Conservation (phyloP, 2,797 vertebrate genomes). For the Momotus momota region DNA sequence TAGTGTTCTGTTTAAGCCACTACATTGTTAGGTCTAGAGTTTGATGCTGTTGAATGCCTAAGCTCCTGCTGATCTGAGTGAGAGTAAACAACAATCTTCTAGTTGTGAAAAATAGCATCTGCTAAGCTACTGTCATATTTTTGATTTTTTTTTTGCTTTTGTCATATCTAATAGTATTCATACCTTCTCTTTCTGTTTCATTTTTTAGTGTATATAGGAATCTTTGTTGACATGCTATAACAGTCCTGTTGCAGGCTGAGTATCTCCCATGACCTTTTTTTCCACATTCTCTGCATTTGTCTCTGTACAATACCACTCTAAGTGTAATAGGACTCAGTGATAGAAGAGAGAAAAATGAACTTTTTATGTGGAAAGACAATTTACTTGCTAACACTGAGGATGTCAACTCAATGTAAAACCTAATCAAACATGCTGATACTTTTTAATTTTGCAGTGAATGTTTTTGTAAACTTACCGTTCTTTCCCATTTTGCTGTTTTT, state of each 20-base stretch:
- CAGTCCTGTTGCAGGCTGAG: constrained; percentile 62
- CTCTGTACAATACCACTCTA: constrained; percentile 23
- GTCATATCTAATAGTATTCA: constrained; percentile 32
- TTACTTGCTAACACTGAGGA: constrained; percentile 58
- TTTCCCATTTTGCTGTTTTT: neutral
- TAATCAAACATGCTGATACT: neutral
- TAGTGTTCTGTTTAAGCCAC: constrained; percentile 54
- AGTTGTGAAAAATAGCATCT: constrained; percentile 26
- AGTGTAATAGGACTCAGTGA: constrained; percentile 29
- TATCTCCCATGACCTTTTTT: constrained; percentile 62
- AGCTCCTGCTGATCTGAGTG: constrained; percentile 34
- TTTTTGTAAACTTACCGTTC: constrained; percentile 2
- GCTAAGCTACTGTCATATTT: constrained; percentile 31
- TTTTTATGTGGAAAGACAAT: constrained; percentile 31
- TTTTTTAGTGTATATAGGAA: constrained; percentile 55
- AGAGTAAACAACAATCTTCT: neutral
- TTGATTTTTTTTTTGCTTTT: constrained; percentile 61
- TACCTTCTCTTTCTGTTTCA: constrained; percentile 8
- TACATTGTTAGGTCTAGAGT: constrained; percentile 20
- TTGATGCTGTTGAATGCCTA: constrained; percentile 62
- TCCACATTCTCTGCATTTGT: constrained; percentile 58
- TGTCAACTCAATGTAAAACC: neutral
- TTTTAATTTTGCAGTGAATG: neutral
- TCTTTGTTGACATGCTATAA: constrained; percentile 67
- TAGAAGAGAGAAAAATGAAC: constrained; percentile 42